Conservation (phyloP, 2,113 vertebrate genomes). For the Oostethus manadensis region DNA sequence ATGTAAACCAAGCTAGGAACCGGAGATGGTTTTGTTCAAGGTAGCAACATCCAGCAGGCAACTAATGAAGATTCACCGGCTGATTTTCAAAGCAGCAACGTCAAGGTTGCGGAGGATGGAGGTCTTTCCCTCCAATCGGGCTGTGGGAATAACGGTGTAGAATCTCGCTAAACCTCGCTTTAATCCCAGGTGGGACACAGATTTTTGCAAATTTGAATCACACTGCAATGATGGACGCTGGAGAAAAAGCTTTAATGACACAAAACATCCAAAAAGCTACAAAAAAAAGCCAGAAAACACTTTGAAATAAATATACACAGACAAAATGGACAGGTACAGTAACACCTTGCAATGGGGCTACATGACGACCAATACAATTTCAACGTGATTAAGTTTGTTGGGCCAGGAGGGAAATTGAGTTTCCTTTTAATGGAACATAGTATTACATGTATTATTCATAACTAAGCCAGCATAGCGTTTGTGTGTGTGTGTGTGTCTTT, state of each 20-base stretch:
- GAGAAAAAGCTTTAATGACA: conserved; percentile 18
- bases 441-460: conserved; percentile 57
- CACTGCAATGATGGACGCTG: conserved; percentile 9
- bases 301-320: neutral
- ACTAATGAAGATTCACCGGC: conserved; percentile 65
- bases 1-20: neutral
- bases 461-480: conserved; percentile 27
- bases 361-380: conserved; percentile 9
- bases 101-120: conserved; percentile 48
- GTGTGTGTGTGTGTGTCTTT: conserved; percentile 9
- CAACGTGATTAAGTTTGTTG: conserved; percentile 15
- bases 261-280: neutral
- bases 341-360: conserved; percentile 6
- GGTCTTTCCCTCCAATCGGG: conserved; percentile 17
- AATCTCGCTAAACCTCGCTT: conserved; percentile 2
- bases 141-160: conserved; percentile 12
- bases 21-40: conserved; percentile 64
- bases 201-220: conserved; percentile 20
- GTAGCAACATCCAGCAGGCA: conserved; percentile 50
- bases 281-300: neutral
- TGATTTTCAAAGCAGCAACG: conserved; percentile 54
- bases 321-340: neutral
- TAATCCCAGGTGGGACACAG: conserved; percentile 20
- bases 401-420: conserved; percentile 18
- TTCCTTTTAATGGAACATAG: conserved; percentile 25